Conservation (phyloP, 2,113 vertebrate species). For the Ariopsis seemanni region DNA sequence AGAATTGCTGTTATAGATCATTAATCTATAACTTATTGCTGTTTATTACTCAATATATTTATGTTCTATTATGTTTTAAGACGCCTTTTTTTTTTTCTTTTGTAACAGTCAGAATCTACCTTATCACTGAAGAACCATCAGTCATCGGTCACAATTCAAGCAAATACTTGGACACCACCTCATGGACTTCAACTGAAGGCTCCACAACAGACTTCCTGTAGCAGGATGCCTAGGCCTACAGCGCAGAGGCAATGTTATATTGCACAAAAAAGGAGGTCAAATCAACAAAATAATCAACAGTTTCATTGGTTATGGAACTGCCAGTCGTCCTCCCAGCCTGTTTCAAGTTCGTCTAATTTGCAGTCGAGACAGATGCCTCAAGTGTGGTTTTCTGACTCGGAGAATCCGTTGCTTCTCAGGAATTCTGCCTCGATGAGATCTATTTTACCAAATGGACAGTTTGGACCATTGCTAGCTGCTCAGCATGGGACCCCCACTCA, state of each 20-base stretch:
- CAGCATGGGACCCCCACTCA: background rate
- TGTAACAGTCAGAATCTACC: background rate
- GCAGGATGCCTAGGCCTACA: background rate
- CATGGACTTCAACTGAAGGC: background rate
- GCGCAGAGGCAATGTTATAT: background rate
- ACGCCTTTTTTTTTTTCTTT: background rate
- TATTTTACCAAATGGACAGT: background rate
- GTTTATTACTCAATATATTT: background rate
- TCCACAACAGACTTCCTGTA: background rate
- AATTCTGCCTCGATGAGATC: background rate
- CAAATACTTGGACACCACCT: background rate
- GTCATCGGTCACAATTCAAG: background rate
- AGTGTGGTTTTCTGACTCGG: background rate
- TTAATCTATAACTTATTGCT: background rate
- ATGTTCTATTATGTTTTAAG: background rate
- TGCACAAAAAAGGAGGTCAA: background rate
- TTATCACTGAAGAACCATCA: background rate
- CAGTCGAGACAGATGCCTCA: background rate
- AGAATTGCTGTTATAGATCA: background rate
- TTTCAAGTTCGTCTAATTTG: background rate
- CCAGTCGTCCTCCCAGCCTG: background rate
- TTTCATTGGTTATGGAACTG: background rate
- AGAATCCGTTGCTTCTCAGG: background rate
- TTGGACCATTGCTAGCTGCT: background rate
- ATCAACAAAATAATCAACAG: conserved; percentile 1